These are phyloP conservation scores for Piliocolobus tephrosceles DNA, from an alignment of 2,113 vertebrate genomes.

Conservation along the genomic window DNA sequence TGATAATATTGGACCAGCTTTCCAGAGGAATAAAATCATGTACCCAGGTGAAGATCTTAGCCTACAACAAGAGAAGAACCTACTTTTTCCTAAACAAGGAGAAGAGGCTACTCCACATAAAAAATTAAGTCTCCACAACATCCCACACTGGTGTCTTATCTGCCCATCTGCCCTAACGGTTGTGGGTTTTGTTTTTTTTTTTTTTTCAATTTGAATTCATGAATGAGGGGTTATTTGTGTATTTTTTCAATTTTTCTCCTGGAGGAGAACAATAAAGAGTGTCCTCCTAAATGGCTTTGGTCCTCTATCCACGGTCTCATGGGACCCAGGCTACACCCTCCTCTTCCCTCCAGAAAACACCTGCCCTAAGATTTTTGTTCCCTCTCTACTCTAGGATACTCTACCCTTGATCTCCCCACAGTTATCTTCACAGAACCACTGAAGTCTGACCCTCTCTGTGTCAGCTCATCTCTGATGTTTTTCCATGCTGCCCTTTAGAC, in stretches of 20 bases:
- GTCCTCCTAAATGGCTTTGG: neutral
- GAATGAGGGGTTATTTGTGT: neutral
- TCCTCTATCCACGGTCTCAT: neutral
- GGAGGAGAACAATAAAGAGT: neutral
- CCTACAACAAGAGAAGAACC: neutral
- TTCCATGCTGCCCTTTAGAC: fast-evolving
- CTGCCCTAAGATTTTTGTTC: neutral
- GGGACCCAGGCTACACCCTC: neutral
- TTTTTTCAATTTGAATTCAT: neutral
- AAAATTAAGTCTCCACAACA: fast-evolving
- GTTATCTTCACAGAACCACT: neutral
- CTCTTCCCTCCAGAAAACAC: neutral
- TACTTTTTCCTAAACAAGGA: neutral
- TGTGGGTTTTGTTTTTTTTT: neutral
- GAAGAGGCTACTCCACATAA: neutral
- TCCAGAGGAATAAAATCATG: neutral
- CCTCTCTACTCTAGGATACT: neutral
- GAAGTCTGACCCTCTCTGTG: neutral
- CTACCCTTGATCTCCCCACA: fast-evolving
- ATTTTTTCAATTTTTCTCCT: neutral
- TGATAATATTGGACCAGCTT: neutral
- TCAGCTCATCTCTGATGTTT: neutral
- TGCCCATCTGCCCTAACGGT: neutral
- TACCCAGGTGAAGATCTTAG: neutral
- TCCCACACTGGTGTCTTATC: fast-evolving